Percentiles rank a stretch among this genome's conserved stretches.
These are phyloP conservation scores for Aulostomus chinensis DNA, from an alignment of 2,797 vertebrate species.

Conservation along the genomic window DNA sequence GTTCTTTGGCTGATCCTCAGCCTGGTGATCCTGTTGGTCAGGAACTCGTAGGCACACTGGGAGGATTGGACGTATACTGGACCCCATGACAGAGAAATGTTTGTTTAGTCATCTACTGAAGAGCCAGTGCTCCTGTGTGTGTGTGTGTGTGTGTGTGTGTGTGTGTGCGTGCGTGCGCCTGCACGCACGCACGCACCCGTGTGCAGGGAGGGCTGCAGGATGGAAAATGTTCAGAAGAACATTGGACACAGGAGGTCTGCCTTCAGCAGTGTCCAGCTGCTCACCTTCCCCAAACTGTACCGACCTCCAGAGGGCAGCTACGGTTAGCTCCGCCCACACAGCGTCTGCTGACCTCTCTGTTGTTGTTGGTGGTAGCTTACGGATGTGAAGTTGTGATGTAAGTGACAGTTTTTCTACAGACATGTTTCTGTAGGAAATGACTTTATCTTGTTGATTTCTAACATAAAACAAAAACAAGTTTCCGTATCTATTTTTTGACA, in stretches of 20 bases:
- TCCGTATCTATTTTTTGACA: too few species aligned
- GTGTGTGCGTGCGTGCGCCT: neutral
- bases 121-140: neutral
- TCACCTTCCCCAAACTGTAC: constrained; percentile 93
- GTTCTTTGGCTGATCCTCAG: constrained; percentile 94
- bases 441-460: too few species aligned
- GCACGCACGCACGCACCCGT: constrained; percentile 4
- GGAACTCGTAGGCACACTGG: constrained; percentile 82
- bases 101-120: too few species aligned
- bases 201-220: constrained; percentile 89
- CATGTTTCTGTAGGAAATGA: too few species aligned
- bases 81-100: too few species aligned
- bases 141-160: neutral
- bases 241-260: constrained; percentile 88
- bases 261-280: constrained; percentile 89
- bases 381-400: too few species aligned
- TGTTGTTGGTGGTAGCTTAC: too few species aligned
- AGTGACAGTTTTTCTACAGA: too few species aligned
- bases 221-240: constrained; percentile 93
- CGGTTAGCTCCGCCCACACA: constrained; percentile 59
- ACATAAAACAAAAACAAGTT: too few species aligned
- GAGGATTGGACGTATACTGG: constrained; percentile 1
- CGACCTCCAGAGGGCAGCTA: constrained; percentile 90
- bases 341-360: too few species aligned
- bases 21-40: constrained; percentile 86